Evolutionary conservation across 2,797 vertebrate species (phyloP).

Genomic region (Bovichtus diacanthus): DNA sequence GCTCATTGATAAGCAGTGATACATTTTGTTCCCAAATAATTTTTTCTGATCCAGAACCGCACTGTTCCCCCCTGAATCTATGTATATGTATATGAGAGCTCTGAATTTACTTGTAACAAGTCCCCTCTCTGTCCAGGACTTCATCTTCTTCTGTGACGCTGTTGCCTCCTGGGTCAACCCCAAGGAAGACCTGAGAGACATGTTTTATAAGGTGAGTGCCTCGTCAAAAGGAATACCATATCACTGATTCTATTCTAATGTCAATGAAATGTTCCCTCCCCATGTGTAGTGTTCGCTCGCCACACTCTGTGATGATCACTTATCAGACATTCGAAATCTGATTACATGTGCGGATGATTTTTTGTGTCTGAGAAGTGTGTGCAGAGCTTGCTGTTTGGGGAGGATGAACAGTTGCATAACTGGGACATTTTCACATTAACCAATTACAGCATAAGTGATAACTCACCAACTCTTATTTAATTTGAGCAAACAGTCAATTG

Average conservation of each 20-base stretch:
- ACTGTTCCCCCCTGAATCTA: background rate
- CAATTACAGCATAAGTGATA: background rate
- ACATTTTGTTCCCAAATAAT: conserved; percentile 72
- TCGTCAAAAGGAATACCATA: background rate
- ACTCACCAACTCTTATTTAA: no score
- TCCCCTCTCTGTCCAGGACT: conserved; percentile 85
- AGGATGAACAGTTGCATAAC: background rate
- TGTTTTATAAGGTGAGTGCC: conserved; percentile 94
- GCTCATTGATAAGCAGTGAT: conserved; percentile 78
- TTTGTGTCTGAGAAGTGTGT: conserved; percentile 70
- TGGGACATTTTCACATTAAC: background rate
- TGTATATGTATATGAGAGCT: background rate
- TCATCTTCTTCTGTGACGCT: conserved; percentile 97
- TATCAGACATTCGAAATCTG: conserved; percentile 81
- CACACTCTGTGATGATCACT: conserved; percentile 70
- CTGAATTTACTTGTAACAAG: background rate
- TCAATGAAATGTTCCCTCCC: background rate
- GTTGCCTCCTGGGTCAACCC: conserved; percentile 97
- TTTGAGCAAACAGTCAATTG: background rate
- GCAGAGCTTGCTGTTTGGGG: background rate
- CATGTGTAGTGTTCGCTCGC: background rate
- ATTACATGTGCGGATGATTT: conserved; percentile 61
- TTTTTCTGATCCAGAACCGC: conserved; percentile 65
- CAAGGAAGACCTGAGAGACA: conserved; percentile 95
- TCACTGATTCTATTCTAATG: background rate